Base-by-base conservation (phyloP, 2,797 vertebrate species). In the Rhinella marina region DNA sequence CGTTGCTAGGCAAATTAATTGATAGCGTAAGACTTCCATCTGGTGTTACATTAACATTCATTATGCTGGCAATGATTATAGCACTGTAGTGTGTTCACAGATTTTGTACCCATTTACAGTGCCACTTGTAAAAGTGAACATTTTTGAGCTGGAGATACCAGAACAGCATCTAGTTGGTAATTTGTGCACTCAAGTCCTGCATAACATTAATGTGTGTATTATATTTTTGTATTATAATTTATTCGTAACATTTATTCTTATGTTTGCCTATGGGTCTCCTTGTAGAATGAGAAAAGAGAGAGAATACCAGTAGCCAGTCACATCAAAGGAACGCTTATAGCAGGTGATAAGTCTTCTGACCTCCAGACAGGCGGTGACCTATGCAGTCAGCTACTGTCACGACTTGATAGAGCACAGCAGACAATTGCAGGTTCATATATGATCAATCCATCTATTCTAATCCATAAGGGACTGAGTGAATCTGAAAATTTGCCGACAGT, bases 1-100 rank as follows among this genome's bases (percentile, higher is more conserved):
- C 17, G 57, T 77, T 85, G 84, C 84, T 85, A 85, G 70, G 84
- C 72, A 85, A 85, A 85, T 77, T 64, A 85, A 85, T 77, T 85
- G 57, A 85, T 85, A 85, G 57, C 59, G 64, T 77, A 84, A 84
- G 84, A 77, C 72, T 77, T 62, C 84, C 84, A 85, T 85, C 84
- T 85, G 73, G 72, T 41, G 59, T 50, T 64, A 27, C 59, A 64
- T 77, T 83, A 72, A 70, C 66, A 75, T 85, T 64, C 50, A 59
- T 84, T 84, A 84, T 59, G 14, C 70, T 17, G 68, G 16, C 57
- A 84, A 75, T 73, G 29, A 61, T 73, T 75, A 41, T 62, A 61
- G 32, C 57, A 76, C 32, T 62, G 62, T 52, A 77, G 56, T 41
- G 61, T 52, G 73, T 48, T 61, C 73, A 64, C 62, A 77, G 73